Conservation (phyloP, 2,888 invertebrate species). For the Neria commutata region DNA sequence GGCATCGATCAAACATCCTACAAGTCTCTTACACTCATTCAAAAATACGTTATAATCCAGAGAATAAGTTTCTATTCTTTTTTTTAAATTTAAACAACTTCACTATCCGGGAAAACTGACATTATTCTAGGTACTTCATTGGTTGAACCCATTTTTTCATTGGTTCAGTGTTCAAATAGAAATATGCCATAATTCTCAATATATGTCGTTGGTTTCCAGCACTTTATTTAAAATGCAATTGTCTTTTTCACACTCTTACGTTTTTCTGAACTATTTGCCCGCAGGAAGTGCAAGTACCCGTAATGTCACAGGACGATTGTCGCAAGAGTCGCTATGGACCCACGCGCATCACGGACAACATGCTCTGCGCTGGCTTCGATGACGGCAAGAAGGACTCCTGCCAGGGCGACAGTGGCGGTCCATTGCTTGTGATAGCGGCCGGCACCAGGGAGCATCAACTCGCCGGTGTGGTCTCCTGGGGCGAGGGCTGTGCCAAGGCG, state of each 20-base stretch:
- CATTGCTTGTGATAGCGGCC: slow-evolving; percentile 51
- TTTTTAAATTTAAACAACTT: too few relatives aligned
- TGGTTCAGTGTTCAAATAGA: too few relatives aligned
- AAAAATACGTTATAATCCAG: too few relatives aligned
- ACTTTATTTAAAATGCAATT: neutral
- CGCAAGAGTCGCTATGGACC: slow-evolving; percentile 56
- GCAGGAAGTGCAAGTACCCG: slow-evolving; percentile 78
- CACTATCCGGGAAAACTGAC: too few relatives aligned
- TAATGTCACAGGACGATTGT: slow-evolving; percentile 68
- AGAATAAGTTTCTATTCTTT: too few relatives aligned
- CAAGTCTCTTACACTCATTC: too few relatives aligned
- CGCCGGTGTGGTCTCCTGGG: slow-evolving; percentile 74
- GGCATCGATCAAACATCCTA: too few relatives aligned
- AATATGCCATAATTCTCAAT: too few relatives aligned
- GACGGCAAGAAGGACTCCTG: slow-evolving; percentile 59
- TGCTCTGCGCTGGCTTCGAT: slow-evolving; percentile 58
- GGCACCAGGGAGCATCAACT: slow-evolving; percentile 49
- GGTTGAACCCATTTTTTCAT: too few relatives aligned
- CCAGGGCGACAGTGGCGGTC: slow-evolving; percentile 61
- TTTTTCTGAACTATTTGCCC: neutral
- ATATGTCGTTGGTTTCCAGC: too few relatives aligned
- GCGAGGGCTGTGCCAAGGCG: slow-evolving; percentile 63
- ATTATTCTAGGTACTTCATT: too few relatives aligned
- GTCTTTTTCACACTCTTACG: neutral
- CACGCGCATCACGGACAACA: slow-evolving; percentile 58